Conservation (phyloP, 2,888 invertebrate genomes). For the Netelia melanura region DNA sequence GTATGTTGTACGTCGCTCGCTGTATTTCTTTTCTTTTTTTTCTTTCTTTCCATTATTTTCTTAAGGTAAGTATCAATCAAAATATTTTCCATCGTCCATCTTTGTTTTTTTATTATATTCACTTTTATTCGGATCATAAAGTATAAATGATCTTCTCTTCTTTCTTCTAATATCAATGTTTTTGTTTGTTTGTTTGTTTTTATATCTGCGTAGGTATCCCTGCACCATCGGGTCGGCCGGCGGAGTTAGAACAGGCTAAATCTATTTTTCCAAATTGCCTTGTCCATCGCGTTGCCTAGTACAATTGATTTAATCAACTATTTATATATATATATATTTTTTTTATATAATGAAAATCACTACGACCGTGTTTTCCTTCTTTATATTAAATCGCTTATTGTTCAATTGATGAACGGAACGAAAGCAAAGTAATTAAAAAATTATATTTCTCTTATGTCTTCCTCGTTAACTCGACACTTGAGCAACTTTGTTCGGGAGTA, state of each 20-base stretch:
- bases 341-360: not conserved
- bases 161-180: conserved; percentile 78
- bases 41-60: not conserved
- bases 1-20: no score
- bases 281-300: not conserved
- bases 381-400: not conserved
- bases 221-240: conserved; percentile 39
- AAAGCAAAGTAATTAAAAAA: conserved; percentile 36
- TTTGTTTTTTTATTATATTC: conserved; percentile 50
- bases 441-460: not conserved
- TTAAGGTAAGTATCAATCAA: conserved; percentile 1
- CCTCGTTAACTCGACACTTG: not conserved
- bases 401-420: not conserved
- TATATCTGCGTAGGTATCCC: conserved; percentile 8
- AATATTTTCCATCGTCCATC: not conserved
- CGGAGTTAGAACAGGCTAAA: conserved; percentile 18
- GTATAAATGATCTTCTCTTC: conserved; percentile 78
- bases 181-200: conserved; percentile 47
- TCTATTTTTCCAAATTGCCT: conserved; percentile 10
- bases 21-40: not conserved
- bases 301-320: not conserved
- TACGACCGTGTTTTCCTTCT: not conserved
- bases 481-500: conserved; percentile 2
- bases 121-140: conserved; percentile 79
- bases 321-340: not conserved